phyloP scores from a whole-genome alignment of 2,888 invertebrate genomes.

The Pyrocoelia pectoralis region DNA sequence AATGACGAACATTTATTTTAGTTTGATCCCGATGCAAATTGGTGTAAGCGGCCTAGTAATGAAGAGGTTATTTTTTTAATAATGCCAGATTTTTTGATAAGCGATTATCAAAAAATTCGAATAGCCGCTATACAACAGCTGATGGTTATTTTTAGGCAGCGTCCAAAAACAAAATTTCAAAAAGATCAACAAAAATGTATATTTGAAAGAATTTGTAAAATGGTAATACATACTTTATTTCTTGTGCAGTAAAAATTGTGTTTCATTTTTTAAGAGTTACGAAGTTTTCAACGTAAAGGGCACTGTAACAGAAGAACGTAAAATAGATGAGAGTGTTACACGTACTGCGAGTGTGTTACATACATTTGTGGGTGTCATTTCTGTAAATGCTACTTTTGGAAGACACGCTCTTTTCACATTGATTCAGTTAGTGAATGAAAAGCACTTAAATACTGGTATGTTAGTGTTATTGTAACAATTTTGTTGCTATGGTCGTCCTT shows the following conservation, averaged over 20 bases:
- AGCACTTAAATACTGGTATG: slow-evolving; percentile 58
- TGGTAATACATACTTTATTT: too few species aligned
- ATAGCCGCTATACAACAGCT: slow-evolving; percentile 57
- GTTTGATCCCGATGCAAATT: slow-evolving; percentile 48
- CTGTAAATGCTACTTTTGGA: slow-evolving; percentile 62
- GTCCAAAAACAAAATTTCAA: slow-evolving; percentile 15
- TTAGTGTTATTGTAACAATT: background rate
- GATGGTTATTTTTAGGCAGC: slow-evolving; percentile 49
- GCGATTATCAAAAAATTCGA: slow-evolving; percentile 57
- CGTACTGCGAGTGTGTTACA: slow-evolving; percentile 67
- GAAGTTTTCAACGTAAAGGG: slow-evolving; percentile 57
- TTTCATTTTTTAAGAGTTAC: slow-evolving; percentile 42
- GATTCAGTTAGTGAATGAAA: slow-evolving; percentile 63
- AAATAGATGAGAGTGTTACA: slow-evolving; percentile 67
- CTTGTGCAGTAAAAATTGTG: slow-evolving; percentile 5
- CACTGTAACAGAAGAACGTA: slow-evolving; percentile 57
- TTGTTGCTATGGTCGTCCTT: background rate
- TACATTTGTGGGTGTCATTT: slow-evolving; percentile 63
- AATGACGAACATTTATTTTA: slow-evolving; percentile 25
- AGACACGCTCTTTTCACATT: slow-evolving; percentile 64
- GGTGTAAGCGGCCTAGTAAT: slow-evolving; percentile 43
- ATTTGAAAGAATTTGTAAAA: slow-evolving; percentile 53
- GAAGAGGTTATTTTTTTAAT: slow-evolving; percentile 42
- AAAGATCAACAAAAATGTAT: slow-evolving; percentile 47
- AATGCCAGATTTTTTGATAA: slow-evolving; percentile 53